Evolutionary conservation across 2,888 invertebrate genomes (phyloP).

Genomic region (Lysandra bellargus): DNA sequence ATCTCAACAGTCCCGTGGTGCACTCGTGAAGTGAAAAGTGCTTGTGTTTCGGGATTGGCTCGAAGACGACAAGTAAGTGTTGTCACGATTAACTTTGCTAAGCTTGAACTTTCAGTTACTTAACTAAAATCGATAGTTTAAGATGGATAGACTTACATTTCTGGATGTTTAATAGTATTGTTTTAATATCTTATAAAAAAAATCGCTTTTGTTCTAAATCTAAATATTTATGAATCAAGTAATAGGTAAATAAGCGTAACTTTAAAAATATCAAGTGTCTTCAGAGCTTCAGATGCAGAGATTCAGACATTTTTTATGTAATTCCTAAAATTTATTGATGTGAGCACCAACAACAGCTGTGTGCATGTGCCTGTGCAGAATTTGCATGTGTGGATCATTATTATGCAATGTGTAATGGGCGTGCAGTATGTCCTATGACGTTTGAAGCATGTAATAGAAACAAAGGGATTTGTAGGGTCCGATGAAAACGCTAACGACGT

Average conservation of each 20-base stretch:
- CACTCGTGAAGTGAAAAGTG: constrained; percentile 53
- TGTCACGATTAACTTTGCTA: neutral
- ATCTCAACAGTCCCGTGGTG: constrained; percentile 69
- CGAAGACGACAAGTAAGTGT: constrained; percentile 46
- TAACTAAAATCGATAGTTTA: no score
- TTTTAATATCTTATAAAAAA: no score
- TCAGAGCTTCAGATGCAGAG: no score
- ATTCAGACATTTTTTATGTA: no score
- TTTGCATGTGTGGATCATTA: neutral
- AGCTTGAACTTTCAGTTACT: neutral
- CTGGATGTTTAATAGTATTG: no score
- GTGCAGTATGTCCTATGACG: neutral
- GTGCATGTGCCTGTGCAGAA: neutral
- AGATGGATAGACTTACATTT: no score
- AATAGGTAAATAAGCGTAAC: no score
- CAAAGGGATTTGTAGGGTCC: neutral
- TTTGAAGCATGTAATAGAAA: neutral
- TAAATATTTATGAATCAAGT: no score
- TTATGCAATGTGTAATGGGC: constrained; percentile 11
- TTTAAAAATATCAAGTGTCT: no score
- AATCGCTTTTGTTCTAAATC: no score
- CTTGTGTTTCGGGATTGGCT: constrained; percentile 49
- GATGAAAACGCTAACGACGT: neutral
- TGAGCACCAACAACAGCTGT: neutral
- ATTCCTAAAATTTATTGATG: no score